Percentiles rank a stretch among this genome's conserved stretches.
phyloP scores from a whole-genome alignment of 1,140 invertebrate genomes.

The Zaprionus gabonicus region DNA sequence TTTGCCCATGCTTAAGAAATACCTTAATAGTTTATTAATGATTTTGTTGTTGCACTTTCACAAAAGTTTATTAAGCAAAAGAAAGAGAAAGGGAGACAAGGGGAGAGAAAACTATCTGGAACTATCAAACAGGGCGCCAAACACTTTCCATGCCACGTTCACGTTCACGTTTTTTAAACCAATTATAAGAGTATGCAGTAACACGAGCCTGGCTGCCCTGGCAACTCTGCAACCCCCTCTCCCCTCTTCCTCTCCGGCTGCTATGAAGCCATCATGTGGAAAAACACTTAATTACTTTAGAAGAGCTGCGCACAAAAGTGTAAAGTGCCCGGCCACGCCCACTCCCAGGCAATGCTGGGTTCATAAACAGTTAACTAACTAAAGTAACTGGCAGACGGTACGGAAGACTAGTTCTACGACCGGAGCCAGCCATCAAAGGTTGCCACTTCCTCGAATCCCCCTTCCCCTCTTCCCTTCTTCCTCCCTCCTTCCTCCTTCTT shows the following conservation, averaged over 20 bases:
- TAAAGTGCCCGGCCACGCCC: constrained; percentile 75
- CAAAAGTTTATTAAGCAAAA: constrained; percentile 69
- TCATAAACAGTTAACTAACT: constrained; percentile 83
- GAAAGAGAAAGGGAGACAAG: constrained; percentile 33
- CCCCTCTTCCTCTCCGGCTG: neutral
- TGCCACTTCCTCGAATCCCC: constrained; percentile 14
- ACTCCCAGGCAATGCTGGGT: constrained; percentile 26
- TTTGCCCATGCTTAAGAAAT: constrained; percentile 53
- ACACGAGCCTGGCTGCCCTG: constrained; percentile 42
- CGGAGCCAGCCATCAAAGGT: constrained; percentile 64
- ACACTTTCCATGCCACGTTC: constrained; percentile 72
- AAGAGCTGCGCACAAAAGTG: constrained; percentile 79
- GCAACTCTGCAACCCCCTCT: constrained; percentile 41
- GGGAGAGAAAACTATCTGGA: constrained; percentile 63
- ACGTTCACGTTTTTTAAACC: constrained; percentile 69
- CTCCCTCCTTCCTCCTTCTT: neutral
- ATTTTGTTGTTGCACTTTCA: constrained; percentile 48
- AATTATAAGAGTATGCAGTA: constrained; percentile 78
- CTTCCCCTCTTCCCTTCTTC: neutral
- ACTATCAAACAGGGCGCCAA: constrained; percentile 68
- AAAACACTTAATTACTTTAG: constrained; percentile 83
- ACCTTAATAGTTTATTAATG: constrained; percentile 83
- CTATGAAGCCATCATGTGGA: constrained; percentile 82
- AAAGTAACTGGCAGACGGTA: constrained; percentile 63
- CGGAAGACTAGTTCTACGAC: constrained; percentile 30